Evolutionary conservation across 2,888 invertebrate species (phyloP), one percentile per base, ranked within the genome.

Genomic region (Pammene fasciana): DNA sequence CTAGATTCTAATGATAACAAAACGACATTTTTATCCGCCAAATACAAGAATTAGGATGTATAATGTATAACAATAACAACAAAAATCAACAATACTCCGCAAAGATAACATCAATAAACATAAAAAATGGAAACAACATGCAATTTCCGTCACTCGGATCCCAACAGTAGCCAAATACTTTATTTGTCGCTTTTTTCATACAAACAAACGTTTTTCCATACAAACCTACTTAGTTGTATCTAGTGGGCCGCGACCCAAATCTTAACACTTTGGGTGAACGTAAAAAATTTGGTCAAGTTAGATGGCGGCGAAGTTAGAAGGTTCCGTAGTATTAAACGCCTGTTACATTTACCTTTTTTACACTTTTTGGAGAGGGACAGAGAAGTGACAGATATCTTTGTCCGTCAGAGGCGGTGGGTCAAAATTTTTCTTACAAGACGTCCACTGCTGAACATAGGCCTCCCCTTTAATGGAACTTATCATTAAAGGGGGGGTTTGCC

Each of bases 211-310:
- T 65, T 65, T 70, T 65, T 65, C 54, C 48, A 41, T 61, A 65
- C 65, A 60, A 50, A 70, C 56, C 70, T 66, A 70, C 66, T 70
- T 70, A 70, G 61, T 43, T 36, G 48, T 66, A 52, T 64, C 41
- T 60, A 65, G 54, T 59, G 59, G 38, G 54, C 62, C 67, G 60
- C 70, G 71, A 71, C 71, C 73, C 71, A 71, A 75, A 72, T 76
- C 73, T 76, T 78, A 76, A 76, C 76, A 78, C 76, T 62, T 72
- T 62, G 64, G 67, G 46, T 18, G 36, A 8, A 64, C 43, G 10
- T 52, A 65, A 68, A 65, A 68, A 65, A 59, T 52, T 43, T 13
- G 16, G 45, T 0, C 52, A 65, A 64, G 68, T 0, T 11, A 9
- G 62, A 50, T 50, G 18, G 18, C 3, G 2, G 26, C 13, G 18